Percentiles rank a stretch among this genome's conserved stretches.
These are phyloP conservation scores for Siniperca obscura DNA, from an alignment of 2,797 vertebrate genomes.

Conservation along the genomic window DNA sequence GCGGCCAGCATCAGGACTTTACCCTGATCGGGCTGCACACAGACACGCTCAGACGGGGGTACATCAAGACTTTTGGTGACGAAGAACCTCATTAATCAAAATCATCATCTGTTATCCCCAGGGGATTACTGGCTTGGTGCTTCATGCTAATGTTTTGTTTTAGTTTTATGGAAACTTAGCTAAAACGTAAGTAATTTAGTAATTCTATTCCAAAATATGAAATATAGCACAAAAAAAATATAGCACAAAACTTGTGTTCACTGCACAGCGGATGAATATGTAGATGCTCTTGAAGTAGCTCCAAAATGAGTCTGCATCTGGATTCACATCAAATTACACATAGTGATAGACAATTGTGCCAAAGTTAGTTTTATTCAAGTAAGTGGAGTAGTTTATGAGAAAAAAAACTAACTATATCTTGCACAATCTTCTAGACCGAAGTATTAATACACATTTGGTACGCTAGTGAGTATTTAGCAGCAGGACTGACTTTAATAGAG, in stretches of 20 bases:
- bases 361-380: not conserved
- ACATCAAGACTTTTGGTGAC: not conserved
- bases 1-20: conserved; percentile 35
- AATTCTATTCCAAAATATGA: not conserved
- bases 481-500: not conserved
- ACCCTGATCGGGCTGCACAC: conserved; percentile 3
- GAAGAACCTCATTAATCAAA: conserved; percentile 1
- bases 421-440: too few species aligned
- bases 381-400: not conserved
- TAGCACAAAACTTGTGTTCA: not conserved
- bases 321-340: too few species aligned
- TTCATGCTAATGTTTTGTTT: not conserved
- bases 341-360: not conserved
- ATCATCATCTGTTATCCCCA: not conserved
- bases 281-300: not conserved
- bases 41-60: not conserved
- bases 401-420: too few species aligned
- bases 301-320: not conserved
- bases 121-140: not conserved
- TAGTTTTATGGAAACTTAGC: not conserved
- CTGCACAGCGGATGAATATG: not conserved
- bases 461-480: not conserved
- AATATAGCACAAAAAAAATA: not conserved
- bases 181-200: not conserved
- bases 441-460: not conserved